Base-by-base conservation (phyloP, 92 coral and sea anemone species). In the Micromussa lordhowensis region DNA sequence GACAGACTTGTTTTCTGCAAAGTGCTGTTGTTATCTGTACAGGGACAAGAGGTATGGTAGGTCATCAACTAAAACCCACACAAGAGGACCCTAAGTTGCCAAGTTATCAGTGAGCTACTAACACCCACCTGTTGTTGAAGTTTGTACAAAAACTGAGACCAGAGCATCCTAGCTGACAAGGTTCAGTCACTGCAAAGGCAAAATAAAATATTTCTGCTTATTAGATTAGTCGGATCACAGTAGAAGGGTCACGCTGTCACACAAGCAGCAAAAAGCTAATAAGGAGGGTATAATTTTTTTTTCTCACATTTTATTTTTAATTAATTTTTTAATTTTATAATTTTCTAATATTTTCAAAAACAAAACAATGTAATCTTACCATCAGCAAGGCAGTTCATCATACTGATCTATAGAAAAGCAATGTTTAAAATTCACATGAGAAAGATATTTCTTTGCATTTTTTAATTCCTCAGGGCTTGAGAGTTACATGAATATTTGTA, bases 301-400 rank as follows among this genome's bases (percentile, higher is more conserved):
- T 35, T 35, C 38, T 1, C 51, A 1, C 8, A 44, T 44, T 0
- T n/a, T n/a, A n/a, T n/a, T n/a, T n/a, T n/a, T n/a, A n/a, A n/a
- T n/a, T n/a, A n/a, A n/a, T n/a, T n/a, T n/a, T n/a, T n/a, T n/a
- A n/a, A n/a, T n/a, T n/a, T n/a, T n/a, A n/a, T n/a, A n/a, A n/a
- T n/a, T 21, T 59, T 21, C 17, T 0, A 18, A 59, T 13, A 59
- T 21, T 59, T 59, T 0, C 0, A 59, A 6, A 6, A 61, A 61
- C n/a, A n/a, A n/a, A n/a, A n/a, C n/a, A n/a, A n/a, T 0, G 0
- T 5, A n/a, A 28, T 63, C 92, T 77, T 83, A 94, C 96, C 99
- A 92, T 97, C 99, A 34, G 98, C 95, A 3, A 97, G 59, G 77
- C 99, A 97, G 87, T 94, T 97, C 92, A 97, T 87, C 90, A 95